A percentile compares a stretch with the other conserved stretches of the same genome.
phyloP scores from a whole-genome alignment of 2,113 vertebrate genomes.

The Cyanocitta stelleri region DNA sequence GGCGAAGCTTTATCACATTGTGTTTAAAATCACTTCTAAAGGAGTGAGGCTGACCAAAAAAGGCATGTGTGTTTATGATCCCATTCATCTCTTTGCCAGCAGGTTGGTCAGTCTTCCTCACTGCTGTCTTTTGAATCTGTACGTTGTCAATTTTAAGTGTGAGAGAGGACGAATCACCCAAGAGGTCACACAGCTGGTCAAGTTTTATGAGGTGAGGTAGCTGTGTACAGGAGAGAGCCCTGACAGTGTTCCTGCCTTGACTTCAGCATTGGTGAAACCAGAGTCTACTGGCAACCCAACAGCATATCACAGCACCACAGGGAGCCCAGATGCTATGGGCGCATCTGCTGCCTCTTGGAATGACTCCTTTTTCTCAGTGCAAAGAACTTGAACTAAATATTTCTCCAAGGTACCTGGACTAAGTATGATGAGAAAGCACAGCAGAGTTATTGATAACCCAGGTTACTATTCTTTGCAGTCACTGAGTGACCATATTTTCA shows the following conservation, averaged over 20 bases:
- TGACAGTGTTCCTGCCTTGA: neutral
- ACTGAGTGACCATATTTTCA: neutral
- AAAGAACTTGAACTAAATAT: neutral
- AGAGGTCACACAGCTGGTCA: neutral
- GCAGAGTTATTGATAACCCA: neutral
- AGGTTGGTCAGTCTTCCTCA: neutral
- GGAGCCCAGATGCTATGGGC: neutral
- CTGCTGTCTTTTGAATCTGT: neutral
- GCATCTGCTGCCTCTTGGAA: neutral
- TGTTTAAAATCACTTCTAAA: neutral
- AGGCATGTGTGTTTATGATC: rapidly evolving
- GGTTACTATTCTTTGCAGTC: neutral
- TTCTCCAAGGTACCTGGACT: neutral
- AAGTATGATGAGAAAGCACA: neutral
- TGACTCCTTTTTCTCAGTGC: neutral
- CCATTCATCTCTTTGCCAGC: neutral
- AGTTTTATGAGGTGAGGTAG: neutral
- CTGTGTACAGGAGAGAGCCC: neutral
- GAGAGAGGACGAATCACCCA: neutral
- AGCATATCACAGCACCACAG: neutral
- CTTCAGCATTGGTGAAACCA: neutral
- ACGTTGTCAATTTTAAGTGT: neutral
- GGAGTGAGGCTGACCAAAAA: neutral
- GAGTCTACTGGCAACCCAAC: neutral
- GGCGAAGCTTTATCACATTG: neutral